Percentiles rank a stretch among this genome's conserved stretches.
These are phyloP conservation scores for Xiphophorus couchianus DNA, from an alignment of 2,113 vertebrate species.

Conservation along the genomic window DNA sequence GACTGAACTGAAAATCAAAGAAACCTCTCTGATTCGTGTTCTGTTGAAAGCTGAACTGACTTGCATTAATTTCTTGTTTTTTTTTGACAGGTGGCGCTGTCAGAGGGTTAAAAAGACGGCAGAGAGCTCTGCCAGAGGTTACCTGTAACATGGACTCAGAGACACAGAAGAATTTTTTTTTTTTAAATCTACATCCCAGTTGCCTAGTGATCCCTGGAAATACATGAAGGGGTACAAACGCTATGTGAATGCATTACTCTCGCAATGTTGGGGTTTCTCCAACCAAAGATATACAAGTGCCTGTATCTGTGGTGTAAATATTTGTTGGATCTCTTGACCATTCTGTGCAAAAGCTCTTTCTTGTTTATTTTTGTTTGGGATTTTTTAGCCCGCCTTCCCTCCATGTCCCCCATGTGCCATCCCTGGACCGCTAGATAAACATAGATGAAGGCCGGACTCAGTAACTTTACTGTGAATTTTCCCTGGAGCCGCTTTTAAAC, in stretches of 20 bases:
- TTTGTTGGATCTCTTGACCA: slow-evolving; percentile 85
- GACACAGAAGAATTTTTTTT: slow-evolving; percentile 36
- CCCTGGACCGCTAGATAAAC: slow-evolving; percentile 51
- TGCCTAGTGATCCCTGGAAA: slow-evolving; percentile 86
- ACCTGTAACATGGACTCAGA: slow-evolving; percentile 65
- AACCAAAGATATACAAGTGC: slow-evolving; percentile 99
- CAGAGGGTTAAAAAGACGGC: slow-evolving; percentile 86
- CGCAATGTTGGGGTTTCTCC: slow-evolving; percentile 98
- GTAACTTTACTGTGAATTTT: slow-evolving; percentile 1
- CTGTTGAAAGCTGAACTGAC: background rate
- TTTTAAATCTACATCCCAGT: slow-evolving; percentile 75
- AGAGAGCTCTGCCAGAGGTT: slow-evolving; percentile 72
- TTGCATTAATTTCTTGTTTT: background rate
- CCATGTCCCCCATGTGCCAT: slow-evolving; percentile 66
- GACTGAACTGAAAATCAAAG: background rate
- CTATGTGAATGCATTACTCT: slow-evolving; percentile 89
- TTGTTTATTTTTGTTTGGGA: slow-evolving; percentile 16
- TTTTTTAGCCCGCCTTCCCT: slow-evolving; percentile 32
- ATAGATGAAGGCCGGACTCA: slow-evolving; percentile 21
- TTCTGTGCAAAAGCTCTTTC: slow-evolving; percentile 62
- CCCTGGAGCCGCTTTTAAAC: background rate
- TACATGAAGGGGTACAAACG: slow-evolving; percentile 81
- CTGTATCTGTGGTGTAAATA: slow-evolving; percentile 99
- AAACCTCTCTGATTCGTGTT: background rate
- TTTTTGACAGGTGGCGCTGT: slow-evolving; percentile 87